Evolutionary conservation across 1,140 invertebrate species (phyloP).

Genomic region (Spodoptera frugiperda): DNA sequence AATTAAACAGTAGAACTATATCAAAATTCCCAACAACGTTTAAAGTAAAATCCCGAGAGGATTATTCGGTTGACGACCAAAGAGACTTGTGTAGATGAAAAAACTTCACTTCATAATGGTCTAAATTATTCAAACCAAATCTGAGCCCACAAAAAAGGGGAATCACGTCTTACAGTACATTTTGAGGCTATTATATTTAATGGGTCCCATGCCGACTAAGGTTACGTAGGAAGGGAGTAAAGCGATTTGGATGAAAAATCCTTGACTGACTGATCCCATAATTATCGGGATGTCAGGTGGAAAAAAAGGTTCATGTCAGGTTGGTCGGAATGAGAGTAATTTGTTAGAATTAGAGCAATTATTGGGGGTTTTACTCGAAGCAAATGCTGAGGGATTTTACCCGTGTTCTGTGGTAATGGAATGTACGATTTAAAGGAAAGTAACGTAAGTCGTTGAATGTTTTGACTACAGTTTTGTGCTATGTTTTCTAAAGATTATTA

Average conservation of each 20-base stretch:
- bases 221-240: not conserved
- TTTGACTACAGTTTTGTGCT: too few species aligned
- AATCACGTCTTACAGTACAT: not conserved
- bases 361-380: not conserved
- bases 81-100: too few species aligned
- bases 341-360: not conserved
- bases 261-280: not conserved
- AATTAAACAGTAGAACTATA: too few species aligned
- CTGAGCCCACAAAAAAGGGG: too few species aligned
- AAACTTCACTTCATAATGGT: not conserved
- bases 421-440: too few species aligned
- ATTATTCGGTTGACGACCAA: too few species aligned
- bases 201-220: not conserved
- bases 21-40: too few species aligned
- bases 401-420: too few species aligned
- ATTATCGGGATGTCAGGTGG: slow-evolving; percentile 7
- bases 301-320: not conserved
- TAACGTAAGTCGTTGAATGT: too few species aligned
- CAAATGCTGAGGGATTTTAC: too few species aligned
- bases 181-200: not conserved
- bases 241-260: slow-evolving; percentile 13
- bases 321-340: not conserved
- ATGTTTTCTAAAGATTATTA: too few species aligned
- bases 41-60: too few species aligned
- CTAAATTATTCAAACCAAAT: slow-evolving; percentile 13